Conservation (phyloP, 2,113 vertebrate species). For the Cynocephalus volans region DNA sequence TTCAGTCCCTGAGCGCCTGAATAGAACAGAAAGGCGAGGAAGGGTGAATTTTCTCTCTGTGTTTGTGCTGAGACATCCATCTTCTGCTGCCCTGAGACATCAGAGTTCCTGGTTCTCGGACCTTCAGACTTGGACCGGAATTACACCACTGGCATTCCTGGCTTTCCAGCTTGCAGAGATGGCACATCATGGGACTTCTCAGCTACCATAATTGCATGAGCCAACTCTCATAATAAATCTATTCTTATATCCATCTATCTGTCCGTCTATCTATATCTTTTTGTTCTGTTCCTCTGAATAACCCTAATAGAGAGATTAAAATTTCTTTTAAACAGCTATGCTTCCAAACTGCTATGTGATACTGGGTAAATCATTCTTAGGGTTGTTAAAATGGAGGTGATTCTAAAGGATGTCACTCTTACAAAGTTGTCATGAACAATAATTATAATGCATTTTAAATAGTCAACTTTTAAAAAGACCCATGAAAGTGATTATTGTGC, state of each 20-base stretch:
- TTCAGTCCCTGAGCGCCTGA: neutral
- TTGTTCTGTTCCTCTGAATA: neutral
- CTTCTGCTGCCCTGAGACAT: neutral
- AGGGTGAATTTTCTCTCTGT: neutral
- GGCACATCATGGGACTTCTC: too few species aligned
- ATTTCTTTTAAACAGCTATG: neutral
- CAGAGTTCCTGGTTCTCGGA: neutral
- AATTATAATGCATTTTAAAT: neutral
- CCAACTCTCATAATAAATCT: neutral
- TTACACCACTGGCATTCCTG: neutral
- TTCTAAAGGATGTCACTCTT: conserved; percentile 8
- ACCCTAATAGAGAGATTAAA: neutral
- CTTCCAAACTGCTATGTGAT: neutral
- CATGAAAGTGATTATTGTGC: neutral
- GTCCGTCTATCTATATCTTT: neutral
- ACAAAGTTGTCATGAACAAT: neutral
- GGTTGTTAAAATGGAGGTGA: conserved; percentile 21
- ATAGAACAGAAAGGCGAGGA: neutral
- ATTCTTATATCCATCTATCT: neutral
- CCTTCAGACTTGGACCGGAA: neutral
- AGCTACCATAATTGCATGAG: neutral
- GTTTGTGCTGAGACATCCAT: neutral
- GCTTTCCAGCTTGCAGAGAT: neutral
- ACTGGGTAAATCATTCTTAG: neutral
- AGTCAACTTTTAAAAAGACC: neutral